A percentile compares a stretch with the other conserved stretches of the same genome.
Evolutionary conservation across 23 tunicate species (phyloP).

Genomic region (Corella eumyota): DNA sequence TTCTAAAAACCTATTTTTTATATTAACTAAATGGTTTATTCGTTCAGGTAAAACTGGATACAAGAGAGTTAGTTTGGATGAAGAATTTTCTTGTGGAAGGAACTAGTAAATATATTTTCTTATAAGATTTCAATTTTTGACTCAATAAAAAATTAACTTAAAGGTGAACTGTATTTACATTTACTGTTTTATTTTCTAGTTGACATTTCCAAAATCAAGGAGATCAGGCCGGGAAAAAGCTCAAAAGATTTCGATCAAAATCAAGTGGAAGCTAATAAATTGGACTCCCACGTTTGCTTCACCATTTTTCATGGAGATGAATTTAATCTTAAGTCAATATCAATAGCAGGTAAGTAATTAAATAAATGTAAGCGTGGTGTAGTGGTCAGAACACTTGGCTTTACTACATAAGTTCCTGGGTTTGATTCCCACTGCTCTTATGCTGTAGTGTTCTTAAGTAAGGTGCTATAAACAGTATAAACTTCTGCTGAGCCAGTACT

Average conservation of each 20-base stretch:
- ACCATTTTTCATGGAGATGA: constrained; percentile 82
- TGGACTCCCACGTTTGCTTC: constrained; percentile 66
- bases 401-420: too few relatives aligned
- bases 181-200: constrained; percentile 17
- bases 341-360: constrained; percentile 89
- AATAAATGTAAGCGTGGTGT: too few relatives aligned
- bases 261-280: constrained; percentile 59
- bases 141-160: too few relatives aligned
- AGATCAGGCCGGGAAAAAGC: constrained; percentile 71
- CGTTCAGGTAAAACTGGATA: constrained; percentile 65
- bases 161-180: neutral
- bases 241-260: constrained; percentile 65
- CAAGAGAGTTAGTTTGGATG: constrained; percentile 63
- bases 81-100: constrained; percentile 44
- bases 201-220: constrained; percentile 80
- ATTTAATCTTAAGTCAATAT: constrained; percentile 62
- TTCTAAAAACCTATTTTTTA: neutral
- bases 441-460: too few relatives aligned
- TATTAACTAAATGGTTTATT: neutral
- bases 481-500: too few relatives aligned
- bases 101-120: constrained; percentile 26
- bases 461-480: too few relatives aligned
- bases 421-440: too few relatives aligned
- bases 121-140: too few relatives aligned
- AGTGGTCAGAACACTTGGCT: too few relatives aligned